A percentile compares a stretch with the other conserved stretches of the same genome.
Evolutionary conservation across 2,888 invertebrate genomes (phyloP).

Genomic region (Caenorhabditis plicata): DNA sequence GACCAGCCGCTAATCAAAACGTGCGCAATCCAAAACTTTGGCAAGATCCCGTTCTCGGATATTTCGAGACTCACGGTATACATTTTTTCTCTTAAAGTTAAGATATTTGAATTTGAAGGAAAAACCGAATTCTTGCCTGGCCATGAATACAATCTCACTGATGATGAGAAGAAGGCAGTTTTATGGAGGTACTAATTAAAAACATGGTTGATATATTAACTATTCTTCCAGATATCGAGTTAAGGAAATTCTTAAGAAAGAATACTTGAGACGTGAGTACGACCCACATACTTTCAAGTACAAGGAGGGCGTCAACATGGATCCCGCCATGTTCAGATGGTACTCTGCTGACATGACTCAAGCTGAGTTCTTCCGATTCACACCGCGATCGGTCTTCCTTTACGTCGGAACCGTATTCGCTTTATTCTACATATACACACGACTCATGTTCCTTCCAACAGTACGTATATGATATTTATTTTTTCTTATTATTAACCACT

Average conservation of each 20-base stretch:
- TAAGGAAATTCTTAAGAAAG: constrained; percentile 64
- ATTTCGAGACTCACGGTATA: constrained; percentile 51
- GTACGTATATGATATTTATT: constrained; percentile 18
- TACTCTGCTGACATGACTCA: constrained; percentile 65
- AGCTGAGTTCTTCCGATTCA: constrained; percentile 63
- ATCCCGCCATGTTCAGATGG: constrained; percentile 66
- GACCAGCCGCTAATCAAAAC: constrained; percentile 65
- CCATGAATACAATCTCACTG: constrained; percentile 63
- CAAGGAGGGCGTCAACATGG: constrained; percentile 64
- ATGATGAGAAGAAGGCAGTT: constrained; percentile 63
- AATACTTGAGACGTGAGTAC: constrained; percentile 64
- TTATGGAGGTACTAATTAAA: constrained; percentile 39
- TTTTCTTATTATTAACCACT: not conserved
- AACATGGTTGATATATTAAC: not conserved
- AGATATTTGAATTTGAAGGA: constrained; percentile 51
- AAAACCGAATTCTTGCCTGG: constrained; percentile 64
- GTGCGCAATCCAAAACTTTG: constrained; percentile 59
- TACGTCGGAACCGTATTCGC: constrained; percentile 56
- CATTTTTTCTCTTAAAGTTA: not conserved
- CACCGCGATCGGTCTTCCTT: constrained; percentile 59
- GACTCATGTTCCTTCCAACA: constrained; percentile 50
- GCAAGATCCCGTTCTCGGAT: constrained; percentile 60
- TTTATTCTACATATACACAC: constrained; percentile 57
- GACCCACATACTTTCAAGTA: constrained; percentile 64
- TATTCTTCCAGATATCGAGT: constrained; percentile 58